Evolutionary conservation across 2,888 invertebrate genomes (phyloP), one percentile per base, ranked within the genome.

Genomic region (Calliscelio sp.): DNA sequence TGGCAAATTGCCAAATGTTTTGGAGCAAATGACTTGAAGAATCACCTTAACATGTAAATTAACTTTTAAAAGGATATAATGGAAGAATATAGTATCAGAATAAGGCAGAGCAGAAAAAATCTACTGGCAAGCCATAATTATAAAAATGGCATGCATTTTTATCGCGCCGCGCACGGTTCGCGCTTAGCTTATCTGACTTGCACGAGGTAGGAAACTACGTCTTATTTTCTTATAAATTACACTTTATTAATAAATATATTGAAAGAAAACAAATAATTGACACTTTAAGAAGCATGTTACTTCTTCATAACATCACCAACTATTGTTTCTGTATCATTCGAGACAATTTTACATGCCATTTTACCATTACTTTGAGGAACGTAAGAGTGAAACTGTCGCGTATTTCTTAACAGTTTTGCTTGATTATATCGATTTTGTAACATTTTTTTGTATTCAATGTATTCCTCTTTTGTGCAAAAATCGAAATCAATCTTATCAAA

Each of bases 401-500:
- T 70, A 70, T 70, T 24, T 53, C 53, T 35, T 16, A 68, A 1
- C 5, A 35, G 8, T 8, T 16, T 70, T 38, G 20, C 57, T 14
- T 38, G 20, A 1, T 10, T 10, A 20, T 25, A 71, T 2, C 59
- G 57, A 25, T 14, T 0, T 28, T 59, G n/a, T 22, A 71, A n/a
- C 16, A 14, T n/a, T 28, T 44, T 16, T 11, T 38, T 32, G 35
- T 73, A 61, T 2, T 11, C n/a, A 16, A 3, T 11, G 18, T 74
- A 28, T 25, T 74, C 53, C 8, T 74, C 38, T 0, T 28, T 53
- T 1, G 51, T 25, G 51, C 63, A 74, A 53, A 74, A 74, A 24
- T 53, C 35, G 10, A 74, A 74, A 14, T 11, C 18, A 18, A 74
- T 74, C n/a, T 74, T 74, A 24, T 51, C 41, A 8, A 63, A 74